These are phyloP conservation scores for Spea hammondii DNA, from an alignment of 2,797 vertebrate genomes.

Conservation along the genomic window DNA sequence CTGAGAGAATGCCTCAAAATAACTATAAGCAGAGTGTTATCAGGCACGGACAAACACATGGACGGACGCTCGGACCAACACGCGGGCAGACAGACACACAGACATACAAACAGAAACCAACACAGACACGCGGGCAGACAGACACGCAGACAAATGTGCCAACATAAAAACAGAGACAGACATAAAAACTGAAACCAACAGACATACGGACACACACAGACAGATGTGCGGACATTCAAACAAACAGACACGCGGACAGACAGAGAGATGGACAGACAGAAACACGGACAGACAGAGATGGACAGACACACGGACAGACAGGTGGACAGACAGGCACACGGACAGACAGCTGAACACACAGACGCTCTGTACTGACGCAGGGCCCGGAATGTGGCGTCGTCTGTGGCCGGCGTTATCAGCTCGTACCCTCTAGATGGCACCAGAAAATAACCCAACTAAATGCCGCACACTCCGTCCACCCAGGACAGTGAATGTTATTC, in stretches of 20 bases:
- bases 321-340: background rate
- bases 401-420: no score
- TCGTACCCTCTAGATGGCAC: background rate
- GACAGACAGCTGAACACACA: background rate
- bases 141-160: background rate
- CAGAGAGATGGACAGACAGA: background rate
- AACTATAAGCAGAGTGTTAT: no score
- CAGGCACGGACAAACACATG: background rate
- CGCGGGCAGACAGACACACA: background rate
- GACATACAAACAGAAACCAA: background rate
- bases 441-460: background rate
- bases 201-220: background rate
- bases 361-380: background rate
- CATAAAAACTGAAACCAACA: background rate
- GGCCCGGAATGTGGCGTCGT: no score
- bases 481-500: no score
- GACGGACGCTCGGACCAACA: background rate
- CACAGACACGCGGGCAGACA: background rate
- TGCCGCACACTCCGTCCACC: no score
- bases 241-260: background rate
- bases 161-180: background rate
- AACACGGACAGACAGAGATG: background rate
- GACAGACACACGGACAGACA: background rate
- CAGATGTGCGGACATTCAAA: background rate
- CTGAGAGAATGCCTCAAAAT: no score